Conservation (phyloP, 2,113 vertebrate genomes). For the Salminus brasiliensis region DNA sequence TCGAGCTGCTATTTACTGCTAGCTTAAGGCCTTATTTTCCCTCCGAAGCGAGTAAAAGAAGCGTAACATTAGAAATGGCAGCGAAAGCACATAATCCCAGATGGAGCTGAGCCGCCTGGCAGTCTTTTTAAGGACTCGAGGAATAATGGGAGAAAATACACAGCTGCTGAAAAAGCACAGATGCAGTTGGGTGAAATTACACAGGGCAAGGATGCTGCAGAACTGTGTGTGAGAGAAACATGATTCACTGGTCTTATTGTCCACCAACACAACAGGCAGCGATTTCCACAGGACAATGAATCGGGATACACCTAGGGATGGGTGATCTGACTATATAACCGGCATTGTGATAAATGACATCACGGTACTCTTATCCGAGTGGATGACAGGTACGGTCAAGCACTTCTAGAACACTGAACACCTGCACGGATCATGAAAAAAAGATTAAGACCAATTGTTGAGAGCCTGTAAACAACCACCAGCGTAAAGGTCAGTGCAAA, state of each 20-base stretch:
- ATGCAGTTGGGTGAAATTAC: not conserved
- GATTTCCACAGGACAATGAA: not conserved
- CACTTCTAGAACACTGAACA: too few species aligned
- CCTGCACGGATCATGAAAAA: too few species aligned
- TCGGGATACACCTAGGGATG: not conserved
- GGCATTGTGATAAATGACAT: too few species aligned
- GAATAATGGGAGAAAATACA: not conserved
- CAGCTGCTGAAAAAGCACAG: not conserved
- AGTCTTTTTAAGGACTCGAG: conserved; percentile 17
- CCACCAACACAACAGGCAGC: not conserved
- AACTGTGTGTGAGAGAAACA: not conserved
- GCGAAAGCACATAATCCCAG: conserved; percentile 27
- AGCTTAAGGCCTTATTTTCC: conserved; percentile 4
- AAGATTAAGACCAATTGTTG: too few species aligned
- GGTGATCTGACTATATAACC: too few species aligned
- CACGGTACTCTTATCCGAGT: too few species aligned
- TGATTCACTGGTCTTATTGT: not conserved
- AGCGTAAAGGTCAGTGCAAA: too few species aligned
- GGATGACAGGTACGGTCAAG: too few species aligned
- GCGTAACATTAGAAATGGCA: conserved; percentile 33
- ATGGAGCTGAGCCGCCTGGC: conserved; percentile 25
- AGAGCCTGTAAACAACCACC: too few species aligned
- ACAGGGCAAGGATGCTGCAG: not conserved
- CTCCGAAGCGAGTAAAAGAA: conserved; percentile 19
- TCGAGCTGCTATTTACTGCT: not conserved